phyloP scores from a whole-genome alignment of 2,888 invertebrate species.

The Odontothrips loti region DNA sequence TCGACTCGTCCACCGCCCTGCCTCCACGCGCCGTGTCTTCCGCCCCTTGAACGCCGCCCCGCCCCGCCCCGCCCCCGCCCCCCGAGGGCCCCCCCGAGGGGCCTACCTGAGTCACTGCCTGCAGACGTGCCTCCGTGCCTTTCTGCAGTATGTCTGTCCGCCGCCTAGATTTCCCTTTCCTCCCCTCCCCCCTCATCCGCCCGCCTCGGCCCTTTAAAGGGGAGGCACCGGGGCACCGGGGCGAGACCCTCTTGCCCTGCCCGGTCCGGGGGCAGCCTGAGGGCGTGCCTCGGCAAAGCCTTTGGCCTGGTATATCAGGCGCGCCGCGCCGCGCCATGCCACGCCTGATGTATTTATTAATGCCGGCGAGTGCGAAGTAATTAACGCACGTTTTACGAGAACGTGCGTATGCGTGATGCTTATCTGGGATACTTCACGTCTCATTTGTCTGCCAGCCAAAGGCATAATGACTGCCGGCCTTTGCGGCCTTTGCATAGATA shows the following conservation, averaged over 20 bases:
- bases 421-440: no score
- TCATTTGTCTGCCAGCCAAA: background rate
- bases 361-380: background rate
- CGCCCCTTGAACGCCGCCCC: background rate
- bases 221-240: background rate
- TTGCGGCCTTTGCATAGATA: background rate
- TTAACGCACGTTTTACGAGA: background rate
- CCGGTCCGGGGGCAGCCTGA: background rate
- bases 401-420: no score
- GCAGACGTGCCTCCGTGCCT: conserved; percentile 23
- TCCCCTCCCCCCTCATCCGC: background rate
- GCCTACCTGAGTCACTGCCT: conserved; percentile 23
- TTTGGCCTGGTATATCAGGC: background rate
- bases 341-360: conserved; percentile 13
- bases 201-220: conserved; percentile 4
- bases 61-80: background rate
- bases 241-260: background rate
- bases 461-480: background rate
- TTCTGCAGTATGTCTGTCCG: conserved; percentile 22
- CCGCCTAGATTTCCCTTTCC: background rate
- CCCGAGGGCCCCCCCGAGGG: background rate
- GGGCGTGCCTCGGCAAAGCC: background rate
- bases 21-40: background rate
- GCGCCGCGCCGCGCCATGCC: background rate
- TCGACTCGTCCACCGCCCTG: background rate